These are phyloP conservation scores for Pseudeuparius sepicola DNA, from an alignment of 2,888 invertebrate species.

Conservation along the genomic window DNA sequence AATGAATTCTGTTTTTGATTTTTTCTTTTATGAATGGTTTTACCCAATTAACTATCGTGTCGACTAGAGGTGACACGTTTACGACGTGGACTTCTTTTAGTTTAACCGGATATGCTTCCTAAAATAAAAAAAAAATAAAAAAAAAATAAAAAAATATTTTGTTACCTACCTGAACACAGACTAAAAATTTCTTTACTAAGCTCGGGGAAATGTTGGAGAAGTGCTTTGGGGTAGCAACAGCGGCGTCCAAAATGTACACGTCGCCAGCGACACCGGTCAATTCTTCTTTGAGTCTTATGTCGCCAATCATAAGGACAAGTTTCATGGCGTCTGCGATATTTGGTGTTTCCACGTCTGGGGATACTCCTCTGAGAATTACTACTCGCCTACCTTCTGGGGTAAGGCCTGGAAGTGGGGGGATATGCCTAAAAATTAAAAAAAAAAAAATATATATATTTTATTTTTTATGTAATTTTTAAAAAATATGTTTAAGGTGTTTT, in stretches of 20 bases:
- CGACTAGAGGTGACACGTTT: conserved; percentile 73
- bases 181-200: conserved; percentile 73
- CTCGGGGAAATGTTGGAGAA: conserved; percentile 78
- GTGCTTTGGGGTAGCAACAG: conserved; percentile 67
- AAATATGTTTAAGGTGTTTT: too few relatives aligned
- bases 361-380: conserved; percentile 59
- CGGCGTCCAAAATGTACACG: conserved; percentile 70
- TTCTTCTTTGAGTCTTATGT: conserved; percentile 67
- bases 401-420: conserved; percentile 69
- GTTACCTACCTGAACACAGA: conserved; percentile 56
- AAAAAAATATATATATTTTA: too few relatives aligned
- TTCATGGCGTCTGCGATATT: conserved; percentile 73
- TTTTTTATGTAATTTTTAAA: too few relatives aligned
- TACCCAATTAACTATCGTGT: conserved; percentile 76
- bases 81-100: conserved; percentile 79
- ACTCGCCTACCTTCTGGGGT: conserved; percentile 73
- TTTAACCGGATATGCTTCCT: conserved; percentile 83
- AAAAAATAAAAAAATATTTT: background rate
- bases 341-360: conserved; percentile 59
- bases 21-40: conserved; percentile 83
- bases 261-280: conserved; percentile 75
- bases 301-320: conserved; percentile 75
- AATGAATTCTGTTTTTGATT: conserved; percentile 70
- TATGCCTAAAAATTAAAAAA: conserved; percentile 19
- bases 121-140: conserved; percentile 28